phyloP scores from a whole-genome alignment of 1,140 invertebrate genomes.

The Drosophila auraria region DNA sequence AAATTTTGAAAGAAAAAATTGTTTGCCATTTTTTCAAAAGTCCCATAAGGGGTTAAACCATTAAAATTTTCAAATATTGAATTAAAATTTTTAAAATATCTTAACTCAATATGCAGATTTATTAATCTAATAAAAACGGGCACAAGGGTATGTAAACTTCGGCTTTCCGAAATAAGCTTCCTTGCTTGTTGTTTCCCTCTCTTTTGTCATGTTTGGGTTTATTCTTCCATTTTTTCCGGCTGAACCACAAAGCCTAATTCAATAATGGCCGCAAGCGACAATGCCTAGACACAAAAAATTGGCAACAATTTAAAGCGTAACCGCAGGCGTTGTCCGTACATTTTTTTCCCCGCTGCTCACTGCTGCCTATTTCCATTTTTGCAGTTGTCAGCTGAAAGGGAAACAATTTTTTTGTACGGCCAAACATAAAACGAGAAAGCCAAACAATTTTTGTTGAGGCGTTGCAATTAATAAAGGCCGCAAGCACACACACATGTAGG shows the following conservation, averaged over 20 bases:
- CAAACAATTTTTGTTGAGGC: constrained; percentile 76
- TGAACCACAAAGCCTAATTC: constrained; percentile 65
- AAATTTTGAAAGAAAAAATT: too few species aligned
- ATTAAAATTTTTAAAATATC: too few species aligned
- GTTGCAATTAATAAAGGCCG: constrained; percentile 80
- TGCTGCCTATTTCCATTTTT: constrained; percentile 50
- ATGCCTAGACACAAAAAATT: constrained; percentile 53
- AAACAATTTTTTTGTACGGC: constrained; percentile 37
- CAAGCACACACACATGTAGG: constrained; percentile 33
- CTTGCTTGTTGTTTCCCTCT: background rate
- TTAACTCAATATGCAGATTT: too few species aligned
- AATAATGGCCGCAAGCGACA: constrained; percentile 53
- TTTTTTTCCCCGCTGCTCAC: constrained; percentile 25
- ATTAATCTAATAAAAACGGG: too few species aligned
- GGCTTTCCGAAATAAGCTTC: too few species aligned
- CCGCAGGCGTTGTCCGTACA: constrained; percentile 60
- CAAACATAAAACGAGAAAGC: constrained; percentile 60
- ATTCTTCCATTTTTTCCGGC: background rate
- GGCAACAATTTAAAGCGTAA: constrained; percentile 76
- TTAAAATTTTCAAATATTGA: too few species aligned
- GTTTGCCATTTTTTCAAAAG: too few species aligned
- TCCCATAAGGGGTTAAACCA: too few species aligned
- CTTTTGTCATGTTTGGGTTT: constrained; percentile 2
- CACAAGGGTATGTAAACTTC: too few species aligned
- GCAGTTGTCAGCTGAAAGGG: constrained; percentile 57